phyloP scores from a whole-genome alignment of 1,140 invertebrate genomes.

The Arion vulgaris region DNA sequence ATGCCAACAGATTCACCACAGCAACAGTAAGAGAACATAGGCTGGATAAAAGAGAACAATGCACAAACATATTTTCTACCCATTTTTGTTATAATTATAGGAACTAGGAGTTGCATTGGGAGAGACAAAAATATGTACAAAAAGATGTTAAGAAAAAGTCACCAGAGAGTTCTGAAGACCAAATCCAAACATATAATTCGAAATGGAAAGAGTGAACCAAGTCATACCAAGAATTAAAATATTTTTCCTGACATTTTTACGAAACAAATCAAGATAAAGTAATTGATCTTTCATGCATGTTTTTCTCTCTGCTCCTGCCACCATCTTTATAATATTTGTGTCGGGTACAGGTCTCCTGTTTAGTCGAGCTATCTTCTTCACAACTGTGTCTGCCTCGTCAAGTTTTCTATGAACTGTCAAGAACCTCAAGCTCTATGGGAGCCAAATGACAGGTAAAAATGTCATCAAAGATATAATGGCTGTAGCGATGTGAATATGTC shows the following conservation, averaged over 20 bases:
- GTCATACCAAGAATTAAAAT: not conserved
- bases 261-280: not conserved
- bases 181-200: not conserved
- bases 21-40: not conserved
- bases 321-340: not conserved
- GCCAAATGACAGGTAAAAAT: conserved; percentile 9
- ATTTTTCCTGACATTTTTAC: not conserved
- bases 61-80: not conserved
- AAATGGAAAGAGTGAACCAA: not conserved
- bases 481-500: no score
- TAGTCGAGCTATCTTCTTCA: not conserved
- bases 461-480: no score
- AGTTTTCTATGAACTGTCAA: not conserved
- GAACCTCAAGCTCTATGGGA: conserved; percentile 2
- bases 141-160: not conserved
- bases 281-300: not conserved
- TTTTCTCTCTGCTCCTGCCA: not conserved
- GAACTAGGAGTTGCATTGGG: not conserved
- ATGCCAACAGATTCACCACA: not conserved
- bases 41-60: not conserved
- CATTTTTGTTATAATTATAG: not conserved
- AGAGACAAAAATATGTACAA: not conserved
- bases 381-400: not conserved
- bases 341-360: not conserved
- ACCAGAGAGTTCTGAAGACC: not conserved